These are phyloP conservation scores for Stomatorhinus walkeri DNA, from an alignment of 2,797 vertebrate species.

Conservation along the genomic window DNA sequence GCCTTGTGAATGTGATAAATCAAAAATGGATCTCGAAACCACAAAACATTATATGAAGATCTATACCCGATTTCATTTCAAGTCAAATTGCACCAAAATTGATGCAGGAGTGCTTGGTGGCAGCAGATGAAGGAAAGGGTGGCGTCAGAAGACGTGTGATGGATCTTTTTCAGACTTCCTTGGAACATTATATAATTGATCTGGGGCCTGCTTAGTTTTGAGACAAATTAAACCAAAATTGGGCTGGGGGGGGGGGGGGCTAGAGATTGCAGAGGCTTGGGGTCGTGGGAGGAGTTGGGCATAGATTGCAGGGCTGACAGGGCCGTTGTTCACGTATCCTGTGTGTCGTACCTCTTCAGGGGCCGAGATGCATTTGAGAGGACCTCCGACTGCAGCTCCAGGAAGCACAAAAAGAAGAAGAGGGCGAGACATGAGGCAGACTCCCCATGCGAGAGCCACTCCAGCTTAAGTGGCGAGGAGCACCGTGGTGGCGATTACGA, in stretches of 20 bases:
- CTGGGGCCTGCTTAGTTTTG: neutral
- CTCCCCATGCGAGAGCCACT: conserved; percentile 5
- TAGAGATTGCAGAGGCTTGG: neutral
- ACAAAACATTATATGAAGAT: neutral
- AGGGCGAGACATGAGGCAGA: conserved; percentile 59
- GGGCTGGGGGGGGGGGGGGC: neutral
- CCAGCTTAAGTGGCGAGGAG: conserved; percentile 14
- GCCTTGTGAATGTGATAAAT: neutral
- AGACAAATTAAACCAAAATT: neutral
- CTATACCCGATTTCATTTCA: neutral
- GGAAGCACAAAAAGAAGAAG: conserved; percentile 69
- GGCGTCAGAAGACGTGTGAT: neutral
- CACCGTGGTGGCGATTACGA: conserved; percentile 41
- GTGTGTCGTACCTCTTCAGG: conserved; percentile 38
- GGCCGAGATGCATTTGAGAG: conserved; percentile 56
- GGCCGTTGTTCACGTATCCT: neutral
- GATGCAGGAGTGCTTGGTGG: neutral
- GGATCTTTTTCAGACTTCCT: neutral
- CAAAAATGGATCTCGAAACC: neutral
- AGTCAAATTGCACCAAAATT: neutral
- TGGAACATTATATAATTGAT: neutral
- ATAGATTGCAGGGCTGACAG: neutral
- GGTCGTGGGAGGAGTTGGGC: neutral
- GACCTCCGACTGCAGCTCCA: conserved; percentile 55
- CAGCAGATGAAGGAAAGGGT: neutral